Conservation (phyloP, 2,113 vertebrate genomes). For the Apodemus sylvaticus region DNA sequence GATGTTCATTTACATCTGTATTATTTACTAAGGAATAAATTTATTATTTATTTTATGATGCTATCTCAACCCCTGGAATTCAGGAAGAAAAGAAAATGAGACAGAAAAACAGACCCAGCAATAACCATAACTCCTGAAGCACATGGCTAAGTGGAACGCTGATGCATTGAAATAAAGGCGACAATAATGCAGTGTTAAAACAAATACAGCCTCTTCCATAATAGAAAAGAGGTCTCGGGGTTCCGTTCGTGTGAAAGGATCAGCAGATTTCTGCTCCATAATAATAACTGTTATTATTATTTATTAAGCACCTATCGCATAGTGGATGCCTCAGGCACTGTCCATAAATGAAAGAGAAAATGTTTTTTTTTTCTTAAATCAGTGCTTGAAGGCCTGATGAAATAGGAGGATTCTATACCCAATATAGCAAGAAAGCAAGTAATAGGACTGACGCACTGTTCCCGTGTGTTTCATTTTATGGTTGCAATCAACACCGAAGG, state of each 20-base stretch:
- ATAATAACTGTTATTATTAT: constrained; percentile 75
- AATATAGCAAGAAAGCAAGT: constrained; percentile 53
- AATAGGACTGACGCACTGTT: neutral
- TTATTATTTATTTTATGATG: neutral
- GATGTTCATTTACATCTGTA: neutral
- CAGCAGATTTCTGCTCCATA: constrained; percentile 66
- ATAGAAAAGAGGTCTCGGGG: constrained; percentile 51
- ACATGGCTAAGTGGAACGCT: constrained; percentile 32
- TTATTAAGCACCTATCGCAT: constrained; percentile 74
- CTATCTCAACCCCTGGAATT: constrained; percentile 33
- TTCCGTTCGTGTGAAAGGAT: constrained; percentile 49
- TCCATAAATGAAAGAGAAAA: constrained; percentile 63
- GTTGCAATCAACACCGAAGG: constrained; percentile 45
- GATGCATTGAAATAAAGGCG: constrained; percentile 55
- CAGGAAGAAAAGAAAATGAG: constrained; percentile 11
- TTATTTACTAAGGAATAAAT: constrained; percentile 36
- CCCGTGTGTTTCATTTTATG: constrained; percentile 55
- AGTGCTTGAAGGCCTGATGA: constrained; percentile 60
- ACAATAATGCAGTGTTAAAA: constrained; percentile 48
- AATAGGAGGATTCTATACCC: constrained; percentile 59
- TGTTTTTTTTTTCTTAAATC: constrained; percentile 23
- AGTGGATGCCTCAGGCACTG: constrained; percentile 67
- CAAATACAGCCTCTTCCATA: constrained; percentile 16
- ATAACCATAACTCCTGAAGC: constrained; percentile 57
- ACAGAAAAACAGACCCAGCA: constrained; percentile 56